A percentile compares a stretch with the other conserved stretches of the same genome.
These are phyloP conservation scores for Neoascia interrupta DNA, from an alignment of 2,888 invertebrate genomes.

Conservation along the genomic window DNA sequence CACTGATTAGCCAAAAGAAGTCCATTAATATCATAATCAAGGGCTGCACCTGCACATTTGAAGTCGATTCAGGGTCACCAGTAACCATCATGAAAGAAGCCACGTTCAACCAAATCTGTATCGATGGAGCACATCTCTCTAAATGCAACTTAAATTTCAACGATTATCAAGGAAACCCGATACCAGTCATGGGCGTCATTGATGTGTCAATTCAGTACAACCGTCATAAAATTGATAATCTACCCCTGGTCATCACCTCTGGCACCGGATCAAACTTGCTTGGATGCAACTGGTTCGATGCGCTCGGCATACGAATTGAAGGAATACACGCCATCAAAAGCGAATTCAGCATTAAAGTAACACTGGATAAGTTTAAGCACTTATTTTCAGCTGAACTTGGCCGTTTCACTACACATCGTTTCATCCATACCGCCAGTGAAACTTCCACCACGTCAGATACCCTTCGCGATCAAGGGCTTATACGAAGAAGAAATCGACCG, in stretches of 20 bases:
- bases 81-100: conserved; percentile 26
- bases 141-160: conserved; percentile 19
- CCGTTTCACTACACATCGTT: not conserved
- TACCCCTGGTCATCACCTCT: conserved; percentile 45
- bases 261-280: conserved; percentile 41
- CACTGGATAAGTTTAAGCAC: conserved; percentile 22
- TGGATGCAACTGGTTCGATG: conserved; percentile 48
- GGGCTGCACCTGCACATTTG: conserved; percentile 18
- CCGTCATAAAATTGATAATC: conserved; percentile 2
- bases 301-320: conserved; percentile 52
- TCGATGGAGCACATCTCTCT: not conserved
- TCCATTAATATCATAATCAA: conserved; percentile 29
- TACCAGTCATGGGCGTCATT: conserved; percentile 26
- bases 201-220: conserved; percentile 12
- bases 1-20: conserved; percentile 26
- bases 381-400: conserved; percentile 2
- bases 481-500: conserved; percentile 69
- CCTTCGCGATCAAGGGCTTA: conserved; percentile 53
- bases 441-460: conserved; percentile 17
- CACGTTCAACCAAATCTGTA: not conserved
- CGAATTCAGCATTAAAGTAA: conserved; percentile 2
- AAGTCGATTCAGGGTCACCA: conserved; percentile 29
- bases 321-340: conserved; percentile 18
- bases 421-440: not conserved
- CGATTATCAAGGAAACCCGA: conserved; percentile 34